Percentiles rank a stretch among this genome's conserved stretches.
phyloP scores from a whole-genome alignment of 2,113 vertebrate species.

The Malurus cyaneus region DNA sequence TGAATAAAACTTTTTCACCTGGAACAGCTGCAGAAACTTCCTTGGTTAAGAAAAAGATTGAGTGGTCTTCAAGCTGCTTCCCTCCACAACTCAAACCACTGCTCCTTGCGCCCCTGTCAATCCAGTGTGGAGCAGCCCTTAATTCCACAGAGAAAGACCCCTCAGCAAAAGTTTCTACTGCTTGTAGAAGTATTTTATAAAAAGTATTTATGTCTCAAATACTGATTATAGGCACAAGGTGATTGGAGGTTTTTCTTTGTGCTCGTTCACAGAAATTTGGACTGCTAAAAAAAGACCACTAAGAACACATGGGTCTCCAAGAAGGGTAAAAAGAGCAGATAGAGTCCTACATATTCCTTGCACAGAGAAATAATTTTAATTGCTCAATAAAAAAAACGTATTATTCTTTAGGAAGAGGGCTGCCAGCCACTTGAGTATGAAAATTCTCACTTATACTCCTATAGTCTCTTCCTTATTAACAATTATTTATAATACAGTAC shows the following conservation, averaged over 20 bases:
- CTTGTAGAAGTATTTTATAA: neutral
- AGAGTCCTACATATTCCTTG: neutral
- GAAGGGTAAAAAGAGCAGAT: neutral
- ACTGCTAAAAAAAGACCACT: neutral
- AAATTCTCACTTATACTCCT: neutral
- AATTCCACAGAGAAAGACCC: neutral
- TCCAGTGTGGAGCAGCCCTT: neutral
- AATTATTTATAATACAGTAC: neutral
- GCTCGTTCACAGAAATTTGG: conserved; percentile 13
- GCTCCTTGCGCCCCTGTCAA: neutral
- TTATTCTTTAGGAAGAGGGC: neutral
- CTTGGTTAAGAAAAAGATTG: neutral
- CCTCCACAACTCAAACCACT: neutral
- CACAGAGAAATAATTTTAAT: neutral
- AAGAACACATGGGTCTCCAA: neutral
- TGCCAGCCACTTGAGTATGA: neutral
- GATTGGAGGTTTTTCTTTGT: neutral
- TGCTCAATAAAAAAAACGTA: neutral
- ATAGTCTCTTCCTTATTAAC: neutral
- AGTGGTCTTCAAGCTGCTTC: neutral
- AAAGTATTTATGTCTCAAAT: neutral
- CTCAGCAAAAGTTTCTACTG: neutral
- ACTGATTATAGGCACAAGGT: neutral
- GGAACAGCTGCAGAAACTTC: neutral
- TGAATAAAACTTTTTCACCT: conserved; percentile 14